Conservation (phyloP, 2,797 vertebrate species). For the Lacerta bilineata region DNA sequence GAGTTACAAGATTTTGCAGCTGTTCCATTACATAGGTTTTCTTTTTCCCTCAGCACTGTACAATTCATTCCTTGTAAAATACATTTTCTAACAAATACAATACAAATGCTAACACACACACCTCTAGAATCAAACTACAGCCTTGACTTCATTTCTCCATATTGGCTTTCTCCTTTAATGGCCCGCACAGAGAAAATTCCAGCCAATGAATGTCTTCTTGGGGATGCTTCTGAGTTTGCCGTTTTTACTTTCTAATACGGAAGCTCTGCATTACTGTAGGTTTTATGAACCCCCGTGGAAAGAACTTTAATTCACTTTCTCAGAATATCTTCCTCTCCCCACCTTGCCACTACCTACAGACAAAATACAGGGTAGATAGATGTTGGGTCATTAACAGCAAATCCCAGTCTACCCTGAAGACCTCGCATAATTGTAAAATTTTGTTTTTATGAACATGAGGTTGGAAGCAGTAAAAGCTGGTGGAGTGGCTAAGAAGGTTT, state of each 20-base stretch:
- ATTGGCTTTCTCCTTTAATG: background rate
- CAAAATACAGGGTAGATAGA: background rate
- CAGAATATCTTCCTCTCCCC: background rate
- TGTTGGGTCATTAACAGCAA: background rate
- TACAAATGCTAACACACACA: no score
- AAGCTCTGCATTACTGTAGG: background rate
- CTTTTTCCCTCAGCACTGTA: no score
- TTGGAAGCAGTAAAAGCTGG: background rate
- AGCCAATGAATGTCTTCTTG: background rate
- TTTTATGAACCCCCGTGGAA: background rate
- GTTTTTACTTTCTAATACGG: background rate
- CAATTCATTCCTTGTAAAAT: no score
- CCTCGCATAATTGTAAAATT: constrained; percentile 17
- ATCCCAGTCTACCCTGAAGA: background rate
- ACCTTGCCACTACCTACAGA: background rate
- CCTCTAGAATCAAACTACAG: background rate
- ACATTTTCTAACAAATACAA: no score
- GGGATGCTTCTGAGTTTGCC: no score
- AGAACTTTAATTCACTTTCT: background rate
- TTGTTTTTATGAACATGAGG: constrained; percentile 63
- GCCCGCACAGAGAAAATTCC: background rate
- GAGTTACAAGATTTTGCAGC: no score
- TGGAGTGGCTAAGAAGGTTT: background rate
- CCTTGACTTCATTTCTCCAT: no score
- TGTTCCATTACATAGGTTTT: no score